A percentile compares a stretch with the other conserved stretches of the same genome.
Evolutionary conservation across 2,113 vertebrate species (phyloP).

Genomic region (Andinoacara biseriatus): DNA sequence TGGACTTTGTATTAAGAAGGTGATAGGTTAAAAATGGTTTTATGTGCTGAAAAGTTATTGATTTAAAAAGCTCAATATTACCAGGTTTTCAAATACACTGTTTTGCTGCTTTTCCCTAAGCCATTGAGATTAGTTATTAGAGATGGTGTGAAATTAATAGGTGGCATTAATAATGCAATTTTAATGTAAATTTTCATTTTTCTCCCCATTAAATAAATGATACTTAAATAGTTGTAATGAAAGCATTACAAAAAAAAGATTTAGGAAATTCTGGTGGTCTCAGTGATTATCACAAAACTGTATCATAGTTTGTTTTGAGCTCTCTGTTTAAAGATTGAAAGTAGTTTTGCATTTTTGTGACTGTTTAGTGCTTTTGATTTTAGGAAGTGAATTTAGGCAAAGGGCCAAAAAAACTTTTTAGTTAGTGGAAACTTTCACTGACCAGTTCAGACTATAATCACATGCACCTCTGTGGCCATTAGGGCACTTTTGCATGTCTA

Average conservation of each 20-base stretch:
- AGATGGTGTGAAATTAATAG: no score
- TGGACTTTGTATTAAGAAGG: background rate
- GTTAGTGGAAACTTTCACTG: background rate
- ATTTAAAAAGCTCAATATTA: background rate
- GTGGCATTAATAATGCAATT: no score
- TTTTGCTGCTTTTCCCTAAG: no score
- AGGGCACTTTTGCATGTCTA: background rate
- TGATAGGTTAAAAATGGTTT: background rate
- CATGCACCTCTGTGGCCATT: background rate
- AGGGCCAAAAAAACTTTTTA: background rate
- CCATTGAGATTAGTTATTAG: no score
- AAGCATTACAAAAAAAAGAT: no score
- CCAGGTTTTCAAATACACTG: no score
- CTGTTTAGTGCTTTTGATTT: background rate
- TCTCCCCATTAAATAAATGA: background rate
- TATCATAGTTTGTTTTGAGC: background rate
- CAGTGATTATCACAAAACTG: background rate
- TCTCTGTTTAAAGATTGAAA: background rate
- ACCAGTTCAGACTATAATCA: background rate
- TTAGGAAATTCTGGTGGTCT: background rate
- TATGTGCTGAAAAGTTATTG: background rate
- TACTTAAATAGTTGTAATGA: no score
- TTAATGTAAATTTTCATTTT: no score
- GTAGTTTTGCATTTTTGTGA: background rate
- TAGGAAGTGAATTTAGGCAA: constrained; percentile 2